These are phyloP conservation scores for Trimorus sp. DNA, from an alignment of 2,888 invertebrate species.

Conservation along the genomic window DNA sequence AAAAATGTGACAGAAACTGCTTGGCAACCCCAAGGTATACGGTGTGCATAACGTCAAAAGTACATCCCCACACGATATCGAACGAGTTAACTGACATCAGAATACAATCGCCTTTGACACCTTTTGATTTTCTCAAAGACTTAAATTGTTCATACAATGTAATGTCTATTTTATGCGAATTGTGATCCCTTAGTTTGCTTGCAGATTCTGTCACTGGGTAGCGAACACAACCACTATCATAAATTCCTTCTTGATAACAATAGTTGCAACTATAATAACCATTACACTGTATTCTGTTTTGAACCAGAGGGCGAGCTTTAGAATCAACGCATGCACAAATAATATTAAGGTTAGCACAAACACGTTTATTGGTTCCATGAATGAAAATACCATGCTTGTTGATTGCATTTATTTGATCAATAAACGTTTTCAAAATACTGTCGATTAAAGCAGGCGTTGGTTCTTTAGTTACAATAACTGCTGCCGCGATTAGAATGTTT, in stretches of 20 bases:
- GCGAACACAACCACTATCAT: constrained; percentile 7
- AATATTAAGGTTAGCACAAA: not conserved
- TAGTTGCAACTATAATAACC: constrained; percentile 24
- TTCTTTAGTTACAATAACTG: constrained; percentile 18
- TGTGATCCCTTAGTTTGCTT: constrained; percentile 3
- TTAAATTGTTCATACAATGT: not conserved
- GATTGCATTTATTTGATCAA: constrained; percentile 26
- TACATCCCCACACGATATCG: constrained; percentile 32
- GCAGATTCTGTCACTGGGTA: constrained; percentile 2
- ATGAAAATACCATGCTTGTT: constrained; percentile 21
- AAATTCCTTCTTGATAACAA: constrained; percentile 24
- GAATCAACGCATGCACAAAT: constrained; percentile 35
- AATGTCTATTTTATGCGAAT: constrained; percentile 7
- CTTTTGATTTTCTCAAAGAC: not conserved
- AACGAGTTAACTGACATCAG: not conserved
- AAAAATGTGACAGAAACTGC: not conserved
- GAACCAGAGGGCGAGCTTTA: constrained; percentile 26
- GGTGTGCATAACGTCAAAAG: constrained; percentile 18
- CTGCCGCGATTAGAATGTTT: constrained; percentile 30
- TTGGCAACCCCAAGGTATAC: constrained; percentile 15
- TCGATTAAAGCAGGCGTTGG: constrained; percentile 27
- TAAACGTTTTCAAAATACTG: constrained; percentile 19
- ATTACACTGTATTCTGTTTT: constrained; percentile 40
- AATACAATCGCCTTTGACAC: constrained; percentile 17
- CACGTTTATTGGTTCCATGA: not conserved